Conservation (phyloP, 2,113 vertebrate species). For the Meles meles region DNA sequence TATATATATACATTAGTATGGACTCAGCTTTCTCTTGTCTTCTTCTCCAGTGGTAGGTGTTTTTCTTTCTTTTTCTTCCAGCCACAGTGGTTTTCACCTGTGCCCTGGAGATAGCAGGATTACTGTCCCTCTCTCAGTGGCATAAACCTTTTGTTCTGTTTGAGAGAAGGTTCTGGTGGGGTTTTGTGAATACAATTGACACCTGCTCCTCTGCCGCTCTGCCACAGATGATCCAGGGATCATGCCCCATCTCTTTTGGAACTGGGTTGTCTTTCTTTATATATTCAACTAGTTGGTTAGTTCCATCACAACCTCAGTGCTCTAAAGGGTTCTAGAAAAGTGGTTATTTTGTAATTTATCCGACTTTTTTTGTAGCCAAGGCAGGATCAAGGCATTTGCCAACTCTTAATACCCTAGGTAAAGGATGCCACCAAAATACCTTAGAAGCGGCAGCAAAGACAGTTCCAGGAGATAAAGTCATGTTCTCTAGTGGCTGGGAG, state of each 20-base stretch:
- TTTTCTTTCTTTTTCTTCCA: background rate
- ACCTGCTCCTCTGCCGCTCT: background rate
- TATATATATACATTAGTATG: too few relatives aligned
- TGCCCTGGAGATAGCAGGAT: too few relatives aligned
- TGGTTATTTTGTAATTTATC: background rate
- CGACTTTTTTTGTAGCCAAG: background rate
- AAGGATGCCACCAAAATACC: background rate
- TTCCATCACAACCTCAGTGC: background rate
- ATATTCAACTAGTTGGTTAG: background rate
- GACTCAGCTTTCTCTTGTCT: background rate
- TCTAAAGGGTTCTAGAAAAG: background rate
- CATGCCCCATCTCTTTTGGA: background rate
- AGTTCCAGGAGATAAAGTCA: background rate
- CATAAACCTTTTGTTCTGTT: background rate
- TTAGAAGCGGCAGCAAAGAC: background rate
- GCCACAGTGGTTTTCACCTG: background rate
- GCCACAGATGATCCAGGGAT: too few relatives aligned
- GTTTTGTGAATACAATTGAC: background rate
- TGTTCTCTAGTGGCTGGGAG: background rate
- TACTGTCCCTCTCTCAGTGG: background rate
- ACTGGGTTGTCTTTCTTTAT: background rate
- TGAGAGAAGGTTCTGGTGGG: background rate
- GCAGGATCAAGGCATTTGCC: background rate
- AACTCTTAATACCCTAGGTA: background rate
- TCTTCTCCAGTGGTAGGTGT: background rate